A percentile compares a stretch with the other conserved stretches of the same genome.
These are phyloP conservation scores for Drosophila suzukii DNA, from an alignment of 1,140 invertebrate genomes.

Conservation along the genomic window DNA sequence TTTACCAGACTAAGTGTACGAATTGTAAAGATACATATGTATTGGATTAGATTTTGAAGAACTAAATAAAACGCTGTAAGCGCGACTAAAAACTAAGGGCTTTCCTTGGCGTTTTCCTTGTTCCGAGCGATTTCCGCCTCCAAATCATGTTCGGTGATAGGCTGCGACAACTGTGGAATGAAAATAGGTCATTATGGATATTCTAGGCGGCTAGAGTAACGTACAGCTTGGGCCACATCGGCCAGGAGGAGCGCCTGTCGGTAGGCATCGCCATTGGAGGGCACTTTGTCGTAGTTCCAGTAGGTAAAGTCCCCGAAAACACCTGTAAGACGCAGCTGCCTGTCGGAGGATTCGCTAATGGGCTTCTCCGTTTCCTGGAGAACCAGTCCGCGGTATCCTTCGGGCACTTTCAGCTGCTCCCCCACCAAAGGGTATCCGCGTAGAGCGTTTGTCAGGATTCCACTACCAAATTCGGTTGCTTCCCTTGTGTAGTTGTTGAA, in stretches of 20 bases:
- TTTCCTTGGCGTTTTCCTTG: slow-evolving; percentile 41
- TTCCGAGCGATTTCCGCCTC: slow-evolving; percentile 52
- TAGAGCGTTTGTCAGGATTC: slow-evolving; percentile 86
- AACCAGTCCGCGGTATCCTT: slow-evolving; percentile 87
- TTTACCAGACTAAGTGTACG: slow-evolving; percentile 57
- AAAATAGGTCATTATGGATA: not conserved
- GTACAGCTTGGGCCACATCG: slow-evolving; percentile 89
- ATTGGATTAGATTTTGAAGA: slow-evolving; percentile 75
- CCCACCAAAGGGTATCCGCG: slow-evolving; percentile 89
- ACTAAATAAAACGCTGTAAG: slow-evolving; percentile 74
- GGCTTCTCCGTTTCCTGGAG: slow-evolving; percentile 87
- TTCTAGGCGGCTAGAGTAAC: not conserved
- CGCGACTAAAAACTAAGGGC: slow-evolving; percentile 44
- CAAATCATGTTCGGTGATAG: slow-evolving; percentile 39
- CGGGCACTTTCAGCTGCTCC: slow-evolving; percentile 86
- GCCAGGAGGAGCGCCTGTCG: slow-evolving; percentile 89
- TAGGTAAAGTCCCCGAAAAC: slow-evolving; percentile 88
- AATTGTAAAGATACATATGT: slow-evolving; percentile 55
- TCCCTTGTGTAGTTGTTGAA: slow-evolving; percentile 88
- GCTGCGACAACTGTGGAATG: slow-evolving; percentile 33
- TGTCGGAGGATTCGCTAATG: slow-evolving; percentile 85
- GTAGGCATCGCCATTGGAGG: slow-evolving; percentile 88
- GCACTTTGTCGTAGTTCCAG: slow-evolving; percentile 92
- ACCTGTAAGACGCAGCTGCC: slow-evolving; percentile 86
- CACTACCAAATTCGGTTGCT: slow-evolving; percentile 63